These are phyloP conservation scores for Mimachlamys varia DNA, from an alignment of 2,888 invertebrate species.

Conservation along the genomic window DNA sequence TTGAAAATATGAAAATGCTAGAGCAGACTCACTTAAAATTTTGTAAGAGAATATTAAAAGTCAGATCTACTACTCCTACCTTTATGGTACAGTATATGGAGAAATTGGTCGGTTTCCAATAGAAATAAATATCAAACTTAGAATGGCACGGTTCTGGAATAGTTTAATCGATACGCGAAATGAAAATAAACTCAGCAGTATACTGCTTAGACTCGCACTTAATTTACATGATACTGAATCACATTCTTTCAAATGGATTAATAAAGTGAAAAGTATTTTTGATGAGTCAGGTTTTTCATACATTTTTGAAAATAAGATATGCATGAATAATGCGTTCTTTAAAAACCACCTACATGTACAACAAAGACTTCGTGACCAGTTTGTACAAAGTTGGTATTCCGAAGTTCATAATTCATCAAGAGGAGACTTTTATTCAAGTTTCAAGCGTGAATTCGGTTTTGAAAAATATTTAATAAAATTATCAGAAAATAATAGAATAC, in stretches of 20 bases:
- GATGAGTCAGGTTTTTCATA: not conserved
- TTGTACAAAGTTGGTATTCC: too few relatives aligned
- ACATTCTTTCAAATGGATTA: not conserved
- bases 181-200: not conserved
- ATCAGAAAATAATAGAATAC: not conserved
- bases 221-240: not conserved
- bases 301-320: not conserved
- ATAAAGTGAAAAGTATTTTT: not conserved
- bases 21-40: not conserved
- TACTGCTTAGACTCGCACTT: not conserved
- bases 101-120: not conserved
- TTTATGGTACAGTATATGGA: not conserved
- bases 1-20: not conserved
- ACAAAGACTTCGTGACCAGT: too few relatives aligned
- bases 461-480: slow-evolving; percentile 4
- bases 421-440: not conserved
- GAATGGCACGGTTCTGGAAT: not conserved
- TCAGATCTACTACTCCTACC: not conserved
- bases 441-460: not conserved
- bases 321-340: too few relatives aligned
- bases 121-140: not conserved
- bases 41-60: not conserved
- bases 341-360: too few relatives aligned
- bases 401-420: too few relatives aligned
- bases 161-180: not conserved